Percentiles rank a stretch among this genome's conserved stretches.
These are phyloP conservation scores for Brachyrhaphis roseni DNA, from an alignment of 2,797 vertebrate genomes.

Conservation along the genomic window DNA sequence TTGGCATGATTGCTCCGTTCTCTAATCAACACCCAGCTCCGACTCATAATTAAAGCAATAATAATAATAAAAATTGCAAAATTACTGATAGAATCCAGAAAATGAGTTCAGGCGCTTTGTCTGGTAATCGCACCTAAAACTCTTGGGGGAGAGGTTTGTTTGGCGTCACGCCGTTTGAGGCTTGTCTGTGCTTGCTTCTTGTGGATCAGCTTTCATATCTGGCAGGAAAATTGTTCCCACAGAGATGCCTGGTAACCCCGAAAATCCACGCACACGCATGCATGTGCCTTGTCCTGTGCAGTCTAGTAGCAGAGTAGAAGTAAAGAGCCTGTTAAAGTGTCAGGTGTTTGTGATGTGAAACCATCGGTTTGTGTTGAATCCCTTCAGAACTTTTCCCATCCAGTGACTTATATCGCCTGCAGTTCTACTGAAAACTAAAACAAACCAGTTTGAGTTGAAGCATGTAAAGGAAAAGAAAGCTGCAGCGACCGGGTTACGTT, in stretches of 20 bases:
- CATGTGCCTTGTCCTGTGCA: not conserved
- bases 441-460: not conserved
- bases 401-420: not conserved
- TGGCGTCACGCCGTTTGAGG: slow-evolving; percentile 35
- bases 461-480: not conserved
- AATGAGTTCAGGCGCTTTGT: slow-evolving; percentile 25
- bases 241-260: not conserved
- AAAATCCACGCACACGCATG: not conserved
- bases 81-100: slow-evolving; percentile 29
- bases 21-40: slow-evolving; percentile 59
- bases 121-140: slow-evolving; percentile 41
- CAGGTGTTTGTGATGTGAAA: not conserved
- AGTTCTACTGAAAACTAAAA: not conserved
- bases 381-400: not conserved
- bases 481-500: not conserved
- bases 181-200: slow-evolving; percentile 61
- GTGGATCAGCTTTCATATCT: slow-evolving; percentile 51
- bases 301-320: not conserved
- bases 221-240: slow-evolving; percentile 1
- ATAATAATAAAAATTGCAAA: slow-evolving; percentile 28
- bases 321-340: not conserved
- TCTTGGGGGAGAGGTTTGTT: slow-evolving; percentile 37
- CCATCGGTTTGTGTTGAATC: not conserved
- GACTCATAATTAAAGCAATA: slow-evolving; percentile 39
- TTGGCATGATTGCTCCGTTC: slow-evolving; percentile 20